Conservation (phyloP, 2,113 vertebrate genomes). For the Polyodon spathula region DNA sequence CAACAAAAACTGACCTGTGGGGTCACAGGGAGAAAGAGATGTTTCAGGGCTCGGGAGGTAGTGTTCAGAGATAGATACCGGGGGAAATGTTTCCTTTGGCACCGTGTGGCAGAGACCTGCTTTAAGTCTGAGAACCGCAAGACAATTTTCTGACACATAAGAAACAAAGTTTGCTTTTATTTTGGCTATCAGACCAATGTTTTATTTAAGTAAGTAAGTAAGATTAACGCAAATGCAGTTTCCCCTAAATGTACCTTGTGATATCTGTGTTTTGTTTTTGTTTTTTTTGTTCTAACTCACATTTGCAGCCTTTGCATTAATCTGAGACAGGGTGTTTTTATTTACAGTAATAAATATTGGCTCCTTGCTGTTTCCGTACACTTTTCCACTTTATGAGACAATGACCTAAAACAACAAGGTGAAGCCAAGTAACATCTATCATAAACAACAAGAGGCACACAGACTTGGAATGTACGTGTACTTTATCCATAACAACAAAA, state of each 20-base stretch:
- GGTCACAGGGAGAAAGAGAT: conserved; percentile 15
- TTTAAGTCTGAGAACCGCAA: conserved; percentile 14
- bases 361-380: conserved; percentile 38
- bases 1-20: conserved; percentile 88
- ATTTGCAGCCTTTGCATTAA: too few relatives aligned
- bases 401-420: conserved; percentile 22
- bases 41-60: neutral
- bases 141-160: conserved; percentile 29
- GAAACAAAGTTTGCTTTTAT: conserved; percentile 19
- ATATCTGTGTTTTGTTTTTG: too few relatives aligned
- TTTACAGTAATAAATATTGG: conserved; percentile 28
- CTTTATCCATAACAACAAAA: too few relatives aligned
- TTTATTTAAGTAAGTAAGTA: conserved; percentile 21
- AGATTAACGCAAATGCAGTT: conserved; percentile 4
- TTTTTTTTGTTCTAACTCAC: neutral
- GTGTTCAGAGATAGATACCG: conserved; percentile 11
- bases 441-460: too few relatives aligned
- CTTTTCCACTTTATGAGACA: conserved; percentile 22
- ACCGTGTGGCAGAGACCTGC: neutral
- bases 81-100: conserved; percentile 34
- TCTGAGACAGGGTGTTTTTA: neutral
- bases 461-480: too few relatives aligned
- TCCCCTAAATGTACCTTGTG: conserved; percentile 13
- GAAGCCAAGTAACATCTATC: conserved; percentile 27
- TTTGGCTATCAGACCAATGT: conserved; percentile 28